phyloP scores from a whole-genome alignment of 2,113 vertebrate genomes.

The Serranochromis macrocephalus region DNA sequence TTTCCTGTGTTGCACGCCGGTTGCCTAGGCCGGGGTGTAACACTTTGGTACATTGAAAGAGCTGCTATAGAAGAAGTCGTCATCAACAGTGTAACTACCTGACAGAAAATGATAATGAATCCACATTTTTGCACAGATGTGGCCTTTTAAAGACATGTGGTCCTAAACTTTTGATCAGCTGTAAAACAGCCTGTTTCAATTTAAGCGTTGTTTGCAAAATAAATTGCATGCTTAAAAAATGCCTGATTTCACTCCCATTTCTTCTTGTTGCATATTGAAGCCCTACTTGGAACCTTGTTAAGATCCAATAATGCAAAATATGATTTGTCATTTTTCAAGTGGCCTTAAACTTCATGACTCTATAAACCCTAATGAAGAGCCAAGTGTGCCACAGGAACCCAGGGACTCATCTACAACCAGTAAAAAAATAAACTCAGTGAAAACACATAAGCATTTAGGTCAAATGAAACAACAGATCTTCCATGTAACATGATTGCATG shows the following conservation, averaged over 20 bases:
- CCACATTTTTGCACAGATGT: background rate
- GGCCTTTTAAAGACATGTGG: background rate
- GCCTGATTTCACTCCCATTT: rapidly evolving
- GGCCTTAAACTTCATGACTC: background rate
- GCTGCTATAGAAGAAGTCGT: background rate
- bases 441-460: background rate
- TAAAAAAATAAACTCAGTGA: background rate
- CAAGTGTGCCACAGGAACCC: background rate
- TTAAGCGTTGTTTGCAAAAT: background rate
- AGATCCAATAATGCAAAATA: background rate
- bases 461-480: background rate
- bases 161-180: background rate
- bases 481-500: background rate
- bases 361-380: too few species aligned
- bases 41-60: background rate
- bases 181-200: background rate
- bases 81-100: rapidly evolving
- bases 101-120: background rate
- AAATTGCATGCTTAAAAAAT: rapidly evolving
- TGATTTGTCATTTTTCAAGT: background rate
- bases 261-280: background rate
- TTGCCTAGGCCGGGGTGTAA: too few species aligned
- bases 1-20: too few species aligned
- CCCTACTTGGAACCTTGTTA: background rate
- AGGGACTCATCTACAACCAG: background rate